phyloP scores from a whole-genome alignment of 1,140 invertebrate genomes.

The Bombus pascuorum region DNA sequence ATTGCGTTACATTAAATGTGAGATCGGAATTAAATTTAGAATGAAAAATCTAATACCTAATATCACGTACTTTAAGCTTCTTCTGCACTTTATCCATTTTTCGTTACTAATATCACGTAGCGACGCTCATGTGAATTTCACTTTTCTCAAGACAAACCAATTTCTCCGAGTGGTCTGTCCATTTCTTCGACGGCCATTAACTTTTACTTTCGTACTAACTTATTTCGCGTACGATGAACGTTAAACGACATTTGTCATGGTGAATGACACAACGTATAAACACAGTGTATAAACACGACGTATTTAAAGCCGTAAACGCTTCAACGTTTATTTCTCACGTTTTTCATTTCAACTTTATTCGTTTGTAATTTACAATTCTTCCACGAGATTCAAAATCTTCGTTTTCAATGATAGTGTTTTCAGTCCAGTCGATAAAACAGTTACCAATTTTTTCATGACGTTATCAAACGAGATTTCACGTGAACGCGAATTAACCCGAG shows the following conservation, averaged over 20 bases:
- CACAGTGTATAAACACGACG: not conserved
- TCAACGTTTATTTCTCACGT: not conserved
- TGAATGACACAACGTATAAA: not conserved
- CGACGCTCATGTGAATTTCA: slow-evolving; percentile 38
- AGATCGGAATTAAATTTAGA: not conserved
- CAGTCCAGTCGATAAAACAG: not conserved
- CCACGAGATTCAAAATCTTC: not conserved
- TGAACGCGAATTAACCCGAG: not conserved
- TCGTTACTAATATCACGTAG: slow-evolving; percentile 28
- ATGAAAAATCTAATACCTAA: not conserved
- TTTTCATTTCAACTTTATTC: not conserved
- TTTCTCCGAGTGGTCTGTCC: slow-evolving; percentile 32
- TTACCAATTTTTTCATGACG: not conserved
- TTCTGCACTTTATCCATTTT: not conserved
- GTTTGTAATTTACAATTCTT: too few species aligned
- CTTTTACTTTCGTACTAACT: slow-evolving; percentile 40
- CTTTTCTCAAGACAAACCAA: slow-evolving; percentile 52
- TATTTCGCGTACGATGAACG: not conserved
- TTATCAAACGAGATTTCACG: not conserved
- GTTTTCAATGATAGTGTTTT: not conserved
- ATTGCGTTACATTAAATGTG: not conserved
- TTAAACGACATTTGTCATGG: slow-evolving; percentile 8
- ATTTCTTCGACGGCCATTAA: slow-evolving; percentile 24
- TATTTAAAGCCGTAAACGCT: not conserved
- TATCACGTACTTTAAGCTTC: not conserved